Base-by-base conservation (phyloP, 2,888 invertebrate genomes). In the Endomychus coccineus region DNA sequence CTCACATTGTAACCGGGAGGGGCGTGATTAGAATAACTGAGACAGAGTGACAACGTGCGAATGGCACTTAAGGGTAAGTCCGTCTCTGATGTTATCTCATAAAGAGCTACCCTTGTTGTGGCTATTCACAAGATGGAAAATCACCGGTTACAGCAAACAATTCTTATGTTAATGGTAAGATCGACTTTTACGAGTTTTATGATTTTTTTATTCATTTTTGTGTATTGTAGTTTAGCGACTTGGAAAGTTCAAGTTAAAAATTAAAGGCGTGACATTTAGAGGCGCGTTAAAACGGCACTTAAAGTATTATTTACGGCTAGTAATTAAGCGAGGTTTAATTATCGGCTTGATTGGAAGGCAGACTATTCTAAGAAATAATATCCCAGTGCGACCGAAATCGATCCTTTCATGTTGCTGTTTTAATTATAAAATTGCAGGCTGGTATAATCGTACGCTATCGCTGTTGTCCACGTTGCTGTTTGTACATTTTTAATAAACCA, bases 251-350 rank as follows among this genome's bases (percentile, higher is more conserved):
- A 54, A 50, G 48, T 52, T 57, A 57, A 59, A 61, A 59, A 58
- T 58, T 54, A 57, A 51, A 59, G 57, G 59, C 63, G 63, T 63
- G 66, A 66, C 64, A 62, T 64, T 64, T 63, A 64, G 55, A 58
- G 58, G 60, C 58, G 62, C 63, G 65, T 66, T 64, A 66, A 66
- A 64, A 63, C 61, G 58, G 62, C 63, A 62, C 61, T 65, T 64
- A 64, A 64, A 63, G 59, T 58, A 62, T 65, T 64, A 66, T 66
- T 66, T 66, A 66, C 62, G 60, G 57, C 56, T 50, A 54, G 64
- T 65, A 66, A 66, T 66, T 65, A 66, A 65, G 57, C 48, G 55
- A 51, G 55, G 57, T 62, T 64, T 64, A 64, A 65, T 64, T 64
- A 65, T 60, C 46, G 48, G 47, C 48, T 55, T 62, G 61, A 62